Conservation (phyloP, 1,140 invertebrate species). For the Pseudobourletiella spinata region DNA sequence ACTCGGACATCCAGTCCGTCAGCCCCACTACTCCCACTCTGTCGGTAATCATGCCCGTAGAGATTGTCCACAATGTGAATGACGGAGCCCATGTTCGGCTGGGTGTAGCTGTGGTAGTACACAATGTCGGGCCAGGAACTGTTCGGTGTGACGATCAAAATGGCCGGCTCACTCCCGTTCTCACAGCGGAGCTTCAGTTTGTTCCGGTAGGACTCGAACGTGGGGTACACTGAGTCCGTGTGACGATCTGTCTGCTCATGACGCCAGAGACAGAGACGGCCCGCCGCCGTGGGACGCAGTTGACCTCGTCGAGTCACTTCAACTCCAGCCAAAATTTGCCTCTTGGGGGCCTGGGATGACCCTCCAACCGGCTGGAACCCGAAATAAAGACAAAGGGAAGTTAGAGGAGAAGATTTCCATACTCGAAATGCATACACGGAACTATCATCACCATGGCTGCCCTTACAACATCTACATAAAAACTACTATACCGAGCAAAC, state of each 20-base stretch:
- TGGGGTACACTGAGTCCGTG: constrained; percentile 64
- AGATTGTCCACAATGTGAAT: constrained; percentile 71
- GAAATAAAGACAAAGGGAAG: neutral
- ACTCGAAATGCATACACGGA: too few relatives aligned
- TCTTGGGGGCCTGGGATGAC: neutral
- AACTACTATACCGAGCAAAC: too few relatives aligned
- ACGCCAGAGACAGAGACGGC: constrained; percentile 63
- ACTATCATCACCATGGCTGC: too few relatives aligned
- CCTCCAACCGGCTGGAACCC: constrained; percentile 14
- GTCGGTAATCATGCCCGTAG: constrained; percentile 3
- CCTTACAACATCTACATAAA: too few relatives aligned
- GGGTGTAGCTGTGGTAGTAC: constrained; percentile 88
- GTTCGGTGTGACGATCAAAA: constrained; percentile 75
- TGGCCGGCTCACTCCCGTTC: constrained; percentile 55
- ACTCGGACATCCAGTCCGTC: too few relatives aligned
- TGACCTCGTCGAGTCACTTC: constrained; percentile 69
- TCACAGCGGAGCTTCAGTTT: constrained; percentile 57
- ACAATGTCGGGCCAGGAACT: constrained; percentile 82
- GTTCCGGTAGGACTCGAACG: constrained; percentile 75
- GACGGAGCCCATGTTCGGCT: constrained; percentile 83
- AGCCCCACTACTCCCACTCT: constrained; percentile 8
- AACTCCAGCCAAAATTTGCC: constrained; percentile 64
- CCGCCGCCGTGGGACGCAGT: constrained; percentile 66
- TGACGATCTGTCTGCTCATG: constrained; percentile 59
- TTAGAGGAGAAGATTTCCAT: too few relatives aligned